These are phyloP conservation scores for Megastigmus dorsalis DNA, from an alignment of 2,888 invertebrate species.

Conservation along the genomic window DNA sequence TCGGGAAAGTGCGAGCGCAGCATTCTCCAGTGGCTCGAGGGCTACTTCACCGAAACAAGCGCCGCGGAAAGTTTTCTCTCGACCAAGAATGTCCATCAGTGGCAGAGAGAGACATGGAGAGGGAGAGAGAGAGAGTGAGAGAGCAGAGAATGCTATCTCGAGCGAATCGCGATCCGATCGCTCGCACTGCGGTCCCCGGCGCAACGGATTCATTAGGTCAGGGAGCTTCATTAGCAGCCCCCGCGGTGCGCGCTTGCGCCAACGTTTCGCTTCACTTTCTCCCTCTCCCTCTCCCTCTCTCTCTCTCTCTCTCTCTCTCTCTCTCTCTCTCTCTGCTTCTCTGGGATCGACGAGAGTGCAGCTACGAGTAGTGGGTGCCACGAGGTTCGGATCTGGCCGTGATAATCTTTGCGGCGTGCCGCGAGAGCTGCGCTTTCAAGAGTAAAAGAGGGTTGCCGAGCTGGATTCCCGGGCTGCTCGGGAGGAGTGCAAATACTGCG, in stretches of 20 bases:
- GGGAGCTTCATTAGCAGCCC: constrained; percentile 68
- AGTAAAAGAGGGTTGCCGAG: not conserved
- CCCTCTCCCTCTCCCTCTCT: too few species aligned
- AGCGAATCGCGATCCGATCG: too few species aligned
- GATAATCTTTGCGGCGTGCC: constrained; percentile 56
- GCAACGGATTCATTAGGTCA: constrained; percentile 68
- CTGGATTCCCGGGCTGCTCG: not conserved
- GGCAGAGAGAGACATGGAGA: too few species aligned
- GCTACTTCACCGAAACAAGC: too few species aligned
- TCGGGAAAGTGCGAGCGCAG: too few species aligned
- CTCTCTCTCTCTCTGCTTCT: constrained; percentile 20
- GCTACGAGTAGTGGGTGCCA: not conserved
- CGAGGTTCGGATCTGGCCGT: constrained; percentile 47
- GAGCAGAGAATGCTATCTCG: not conserved
- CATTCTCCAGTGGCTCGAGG: too few species aligned
- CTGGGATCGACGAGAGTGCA: too few species aligned
- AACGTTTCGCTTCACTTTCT: constrained; percentile 15
- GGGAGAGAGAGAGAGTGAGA: not conserved
- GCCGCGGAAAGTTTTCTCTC: too few species aligned
- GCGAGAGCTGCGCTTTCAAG: not conserved
- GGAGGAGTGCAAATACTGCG: not conserved
- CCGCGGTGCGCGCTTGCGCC: constrained; percentile 41
- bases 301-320: constrained; percentile 1
- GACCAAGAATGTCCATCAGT: too few species aligned
- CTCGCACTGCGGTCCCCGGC: too few species aligned